phyloP scores from a whole-genome alignment of 2,888 invertebrate species.

The Beris morrisii region DNA sequence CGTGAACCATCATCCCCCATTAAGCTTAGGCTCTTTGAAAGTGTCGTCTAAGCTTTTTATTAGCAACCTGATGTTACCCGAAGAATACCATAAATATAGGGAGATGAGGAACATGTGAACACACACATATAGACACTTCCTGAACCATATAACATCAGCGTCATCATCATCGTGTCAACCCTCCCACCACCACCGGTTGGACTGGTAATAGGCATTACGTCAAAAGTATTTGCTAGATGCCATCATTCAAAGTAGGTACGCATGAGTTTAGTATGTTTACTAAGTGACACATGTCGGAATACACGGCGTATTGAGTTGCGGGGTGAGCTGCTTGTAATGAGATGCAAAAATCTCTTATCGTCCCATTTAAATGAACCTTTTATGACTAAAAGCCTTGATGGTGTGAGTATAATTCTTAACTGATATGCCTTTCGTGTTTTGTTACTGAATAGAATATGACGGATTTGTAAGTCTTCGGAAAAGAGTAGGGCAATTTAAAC shows the following conservation, averaged over 20 bases:
- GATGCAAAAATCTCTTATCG: slow-evolving; percentile 19
- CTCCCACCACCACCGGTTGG: not conserved
- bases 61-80: slow-evolving; percentile 12
- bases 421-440: too few relatives aligned
- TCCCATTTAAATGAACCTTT: slow-evolving; percentile 13
- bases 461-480: too few relatives aligned
- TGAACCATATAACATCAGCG: too few relatives aligned
- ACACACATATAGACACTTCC: not conserved
- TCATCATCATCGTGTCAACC: not conserved
- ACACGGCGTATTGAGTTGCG: slow-evolving; percentile 3
- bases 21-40: slow-evolving; percentile 2
- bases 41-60: slow-evolving; percentile 25
- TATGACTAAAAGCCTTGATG: not conserved
- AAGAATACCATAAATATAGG: slow-evolving; percentile 5
- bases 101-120: not conserved
- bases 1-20: slow-evolving; percentile 1
- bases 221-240: slow-evolving; percentile 24
- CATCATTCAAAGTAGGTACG: slow-evolving; percentile 12
- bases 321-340: not conserved
- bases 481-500: too few relatives aligned
- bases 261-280: slow-evolving; percentile 14
- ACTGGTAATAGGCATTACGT: slow-evolving; percentile 16
- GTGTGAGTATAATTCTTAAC: too few relatives aligned
- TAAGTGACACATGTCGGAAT: slow-evolving; percentile 15
- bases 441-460: too few relatives aligned